Conservation (phyloP, 2,888 invertebrate species). For the Plemyria rubiginata region DNA sequence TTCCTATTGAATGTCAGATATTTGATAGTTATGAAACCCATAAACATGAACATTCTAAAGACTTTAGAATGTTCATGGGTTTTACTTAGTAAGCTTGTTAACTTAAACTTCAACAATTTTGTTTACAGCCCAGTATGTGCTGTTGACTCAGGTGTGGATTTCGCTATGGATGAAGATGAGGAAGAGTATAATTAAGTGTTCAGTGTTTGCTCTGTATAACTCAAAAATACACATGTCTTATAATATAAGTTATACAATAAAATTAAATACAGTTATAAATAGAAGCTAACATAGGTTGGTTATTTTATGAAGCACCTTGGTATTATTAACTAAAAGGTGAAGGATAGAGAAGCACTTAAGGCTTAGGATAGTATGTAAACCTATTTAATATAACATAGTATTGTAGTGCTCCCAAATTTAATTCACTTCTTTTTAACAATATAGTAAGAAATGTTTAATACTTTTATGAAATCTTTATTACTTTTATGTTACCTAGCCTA, state of each 20-base stretch:
- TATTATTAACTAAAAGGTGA: not conserved
- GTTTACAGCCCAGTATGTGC: slow-evolving; percentile 90
- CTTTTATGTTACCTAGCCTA: not conserved
- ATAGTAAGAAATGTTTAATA: slow-evolving; percentile 2
- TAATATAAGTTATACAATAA: not conserved
- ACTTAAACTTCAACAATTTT: slow-evolving; percentile 2
- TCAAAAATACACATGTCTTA: not conserved
- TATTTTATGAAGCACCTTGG: slow-evolving; percentile 23
- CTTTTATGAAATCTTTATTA: not conserved
- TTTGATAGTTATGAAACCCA: no score
- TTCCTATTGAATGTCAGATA: no score
- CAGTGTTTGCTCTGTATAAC: not conserved
- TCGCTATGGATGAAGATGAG: slow-evolving; percentile 95
- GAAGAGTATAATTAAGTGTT: slow-evolving; percentile 70
- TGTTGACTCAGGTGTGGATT: slow-evolving; percentile 92
- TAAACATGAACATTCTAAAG: no score
- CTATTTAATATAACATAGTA: not conserved
- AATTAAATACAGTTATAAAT: not conserved
- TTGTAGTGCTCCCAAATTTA: slow-evolving; percentile 1
- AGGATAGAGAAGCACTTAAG: slow-evolving; percentile 19
- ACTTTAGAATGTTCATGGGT: no score
- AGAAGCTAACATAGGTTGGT: slow-evolving; percentile 12
- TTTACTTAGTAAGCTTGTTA: no score
- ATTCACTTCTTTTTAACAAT: slow-evolving; percentile 1
- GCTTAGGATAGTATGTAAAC: not conserved